Percentiles rank a stretch among this genome's conserved stretches.
phyloP scores from a whole-genome alignment of 35 echinoderm and acorn worm species.

The Patiria miniata region DNA sequence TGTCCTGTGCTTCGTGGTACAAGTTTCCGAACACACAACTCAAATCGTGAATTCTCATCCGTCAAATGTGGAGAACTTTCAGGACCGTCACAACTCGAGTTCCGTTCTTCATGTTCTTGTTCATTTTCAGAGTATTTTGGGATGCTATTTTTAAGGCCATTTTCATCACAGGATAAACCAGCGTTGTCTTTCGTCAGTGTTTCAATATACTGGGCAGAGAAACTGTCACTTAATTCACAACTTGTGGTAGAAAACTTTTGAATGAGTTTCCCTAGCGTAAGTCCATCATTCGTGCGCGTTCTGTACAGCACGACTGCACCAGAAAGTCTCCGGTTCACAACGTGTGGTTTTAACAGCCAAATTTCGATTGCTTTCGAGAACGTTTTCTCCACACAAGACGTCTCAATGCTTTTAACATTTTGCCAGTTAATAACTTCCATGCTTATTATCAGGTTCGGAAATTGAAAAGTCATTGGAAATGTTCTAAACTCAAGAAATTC shows the following conservation, averaged over 20 bases:
- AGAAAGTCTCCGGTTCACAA: slow-evolving; percentile 67
- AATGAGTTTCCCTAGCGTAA: no score
- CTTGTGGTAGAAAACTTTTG: no score
- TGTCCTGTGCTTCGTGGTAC: neutral
- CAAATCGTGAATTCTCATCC: neutral
- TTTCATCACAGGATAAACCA: no score
- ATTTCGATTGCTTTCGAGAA: slow-evolving; percentile 67
- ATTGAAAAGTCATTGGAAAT: neutral
- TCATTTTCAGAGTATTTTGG: no score
- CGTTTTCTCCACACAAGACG: neutral
- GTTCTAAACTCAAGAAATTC: neutral
- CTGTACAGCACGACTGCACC: slow-evolving; percentile 21
- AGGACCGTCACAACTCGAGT: no score
- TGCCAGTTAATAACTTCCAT: slow-evolving; percentile 32
- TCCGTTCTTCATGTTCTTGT: no score
- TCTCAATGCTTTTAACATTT: neutral
- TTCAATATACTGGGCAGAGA: no score
- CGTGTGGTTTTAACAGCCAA: slow-evolving; percentile 80
- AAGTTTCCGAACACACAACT: neutral
- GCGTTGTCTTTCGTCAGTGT: no score
- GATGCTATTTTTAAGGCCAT: no score
- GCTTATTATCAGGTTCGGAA: neutral
- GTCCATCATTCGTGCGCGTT: neutral
- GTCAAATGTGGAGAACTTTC: no score
- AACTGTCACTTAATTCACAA: no score